Base-by-base conservation (phyloP, 2,888 invertebrate genomes). In the Drosophila anceps region DNA sequence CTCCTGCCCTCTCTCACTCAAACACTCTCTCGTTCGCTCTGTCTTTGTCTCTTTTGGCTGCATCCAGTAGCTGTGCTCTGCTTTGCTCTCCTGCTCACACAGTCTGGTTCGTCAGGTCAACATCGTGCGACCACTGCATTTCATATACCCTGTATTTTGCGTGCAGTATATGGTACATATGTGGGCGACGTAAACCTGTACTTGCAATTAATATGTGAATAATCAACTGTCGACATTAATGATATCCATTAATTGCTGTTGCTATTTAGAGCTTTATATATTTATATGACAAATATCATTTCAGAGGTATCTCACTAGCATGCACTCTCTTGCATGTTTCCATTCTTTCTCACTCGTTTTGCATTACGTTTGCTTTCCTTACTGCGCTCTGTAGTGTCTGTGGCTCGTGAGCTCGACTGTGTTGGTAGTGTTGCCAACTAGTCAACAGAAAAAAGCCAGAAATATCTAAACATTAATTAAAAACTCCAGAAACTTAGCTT, bases 381-480 rank as follows among this genome's bases (percentile, higher is more conserved):
- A 75, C 82, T 80, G 79, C 55, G 73, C 76, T 81, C 79, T 82
- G 68, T 69, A 82, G 82, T 82, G 82, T 84, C 84, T 82, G 84
- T 82, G 82, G 82, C 75, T 79, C 57, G 48, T 31, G 31, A 50
- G 48, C 31, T 7, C 43, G 39, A 1, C 39, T 41, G 41, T 43
- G n/a, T n/a, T n/a, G n/a, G n/a, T n/a, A n/a, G n/a, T n/a, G n/a
- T n/a, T n/a, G n/a, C n/a, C n/a, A n/a, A n/a, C n/a, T n/a, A n/a
- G n/a, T n/a, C n/a, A n/a, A n/a, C n/a, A n/a, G n/a, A n/a, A n/a
- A n/a, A n/a, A n/a, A n/a, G n/a, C n/a, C n/a, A n/a, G n/a, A n/a
- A n/a, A n/a, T n/a, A n/a, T n/a, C n/a, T n/a, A n/a, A n/a, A n/a
- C n/a, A n/a, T n/a, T n/a, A n/a, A n/a, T n/a, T n/a, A n/a, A n/a